A percentile compares a stretch with the other conserved stretches of the same genome.
phyloP scores from a whole-genome alignment of 2,888 invertebrate species.

The Oscheius sp. region DNA sequence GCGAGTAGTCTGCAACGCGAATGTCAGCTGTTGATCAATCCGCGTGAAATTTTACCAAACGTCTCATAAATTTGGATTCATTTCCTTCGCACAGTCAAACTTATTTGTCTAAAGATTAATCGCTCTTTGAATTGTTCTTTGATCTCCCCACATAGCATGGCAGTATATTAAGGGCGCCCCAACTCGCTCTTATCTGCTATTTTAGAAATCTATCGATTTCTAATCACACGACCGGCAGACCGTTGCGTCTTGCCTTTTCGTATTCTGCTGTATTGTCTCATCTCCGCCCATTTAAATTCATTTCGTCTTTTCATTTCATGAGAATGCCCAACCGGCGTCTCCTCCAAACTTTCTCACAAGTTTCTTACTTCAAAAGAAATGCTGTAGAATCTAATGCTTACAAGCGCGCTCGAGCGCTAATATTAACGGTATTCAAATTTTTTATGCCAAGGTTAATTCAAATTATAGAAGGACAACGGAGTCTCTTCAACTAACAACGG shows the following conservation, averaged over 20 bases:
- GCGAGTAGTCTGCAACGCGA: too few relatives aligned
- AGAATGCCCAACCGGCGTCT: background rate
- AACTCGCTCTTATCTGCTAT: background rate
- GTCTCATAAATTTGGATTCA: too few relatives aligned
- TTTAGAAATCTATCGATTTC: conserved; percentile 6
- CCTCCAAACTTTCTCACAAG: background rate
- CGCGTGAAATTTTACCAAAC: too few relatives aligned
- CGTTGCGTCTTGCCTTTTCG: background rate
- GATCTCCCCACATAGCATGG: too few relatives aligned
- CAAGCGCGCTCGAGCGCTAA: background rate
- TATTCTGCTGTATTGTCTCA: background rate
- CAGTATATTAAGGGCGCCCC: too few relatives aligned
- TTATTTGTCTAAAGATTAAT: too few relatives aligned
- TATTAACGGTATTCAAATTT: background rate
- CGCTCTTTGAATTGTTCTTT: too few relatives aligned
- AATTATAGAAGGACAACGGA: background rate
- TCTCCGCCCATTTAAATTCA: background rate
- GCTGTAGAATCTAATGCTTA: background rate
- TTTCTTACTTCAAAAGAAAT: background rate
- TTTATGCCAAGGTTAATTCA: background rate
- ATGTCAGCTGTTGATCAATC: too few relatives aligned
- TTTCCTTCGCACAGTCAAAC: too few relatives aligned
- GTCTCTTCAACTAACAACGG: background rate
- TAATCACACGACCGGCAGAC: conserved; percentile 7
- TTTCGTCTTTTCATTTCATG: background rate